Evolutionary conservation across 1,140 invertebrate genomes (phyloP), one percentile per base, ranked within the genome.

Genomic region (Drosophila sturtevanti): DNA sequence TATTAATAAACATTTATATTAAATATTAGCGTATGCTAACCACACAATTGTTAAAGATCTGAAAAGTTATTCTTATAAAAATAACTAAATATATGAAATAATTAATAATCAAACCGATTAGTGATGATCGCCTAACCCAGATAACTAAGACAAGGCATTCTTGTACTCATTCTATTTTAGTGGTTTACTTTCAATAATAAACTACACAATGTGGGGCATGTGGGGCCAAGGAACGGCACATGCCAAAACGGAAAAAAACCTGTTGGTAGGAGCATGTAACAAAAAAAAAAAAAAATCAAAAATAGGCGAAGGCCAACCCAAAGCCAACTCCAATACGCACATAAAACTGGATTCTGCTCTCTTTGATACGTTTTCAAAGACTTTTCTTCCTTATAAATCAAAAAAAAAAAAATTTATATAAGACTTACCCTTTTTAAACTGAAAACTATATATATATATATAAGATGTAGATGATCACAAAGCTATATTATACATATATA

Each of bases 231-330:
- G 41, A 44, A 44, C 12, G 54, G 81, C 77, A 86, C 73, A 85
- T 68, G 77, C 63, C 69, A 86, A 70, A 66, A 77, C 51, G 75
- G 75, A 69, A 77, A 76, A 24, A 27, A 27, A 77, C 77, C 62
- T 71, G 68, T 75, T 85, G 55, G 59, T 63, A 48, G 59, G 52
- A 64, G 44, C 82, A 35, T 18, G 16, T 51, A 61, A 54, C 34
- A 31, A 41, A 14, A 44, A 7, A 44, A 44, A 21, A 44, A 41
- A 41, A 44, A 16, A 44, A 5, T 35, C 34, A 4, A 74, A 86
- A 86, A 78, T 85, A 74, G 77, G 81, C 81, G 81, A 85, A 85
- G 74, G 81, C 81, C 81, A 86, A 81, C 68, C 60, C 24, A 16
- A 55, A 75, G 68, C 22, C 22, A 55, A 56, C 35, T 22, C 35